Evolutionary conservation across 2,888 invertebrate genomes (phyloP).

Genomic region (Rhamnusium bicolor): DNA sequence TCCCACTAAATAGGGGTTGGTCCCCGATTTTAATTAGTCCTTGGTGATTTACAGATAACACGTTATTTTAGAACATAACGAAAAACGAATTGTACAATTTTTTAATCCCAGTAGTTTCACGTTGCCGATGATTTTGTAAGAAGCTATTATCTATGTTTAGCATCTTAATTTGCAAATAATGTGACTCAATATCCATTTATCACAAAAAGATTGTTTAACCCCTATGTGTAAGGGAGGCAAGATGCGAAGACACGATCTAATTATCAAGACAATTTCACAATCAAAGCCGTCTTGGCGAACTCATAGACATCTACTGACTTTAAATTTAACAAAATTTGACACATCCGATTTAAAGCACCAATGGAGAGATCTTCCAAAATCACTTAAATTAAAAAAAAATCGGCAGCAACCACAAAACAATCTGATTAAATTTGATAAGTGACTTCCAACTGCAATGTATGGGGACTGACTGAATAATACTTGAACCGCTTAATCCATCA

Average conservation of each 20-base stretch:
- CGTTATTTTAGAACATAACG: conserved; percentile 83
- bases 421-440: background rate
- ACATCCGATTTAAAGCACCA: conserved; percentile 17
- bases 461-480: conserved; percentile 52
- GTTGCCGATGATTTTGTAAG: conserved; percentile 86
- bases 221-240: conserved; percentile 51
- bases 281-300: conserved; percentile 68
- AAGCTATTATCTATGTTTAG: conserved; percentile 82
- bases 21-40: conserved; percentile 40
- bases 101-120: conserved; percentile 89
- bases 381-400: background rate
- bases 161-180: conserved; percentile 74
- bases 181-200: conserved; percentile 71
- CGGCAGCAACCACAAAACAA: conserved; percentile 8
- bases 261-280: conserved; percentile 16
- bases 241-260: conserved; percentile 32
- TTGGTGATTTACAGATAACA: conserved; percentile 22
- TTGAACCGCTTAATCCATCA: conserved; percentile 57
- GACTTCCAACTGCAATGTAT: conserved; percentile 23
- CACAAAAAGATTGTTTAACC: conserved; percentile 59
- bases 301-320: background rate
- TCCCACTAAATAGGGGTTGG: conserved; percentile 10
- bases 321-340: background rate
- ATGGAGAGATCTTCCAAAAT: background rate
- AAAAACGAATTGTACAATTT: conserved; percentile 91